A percentile compares a stretch with the other conserved stretches of the same genome.
Conservation (phyloP, 2,888 invertebrate species). For the Pyrrhia umbra region DNA sequence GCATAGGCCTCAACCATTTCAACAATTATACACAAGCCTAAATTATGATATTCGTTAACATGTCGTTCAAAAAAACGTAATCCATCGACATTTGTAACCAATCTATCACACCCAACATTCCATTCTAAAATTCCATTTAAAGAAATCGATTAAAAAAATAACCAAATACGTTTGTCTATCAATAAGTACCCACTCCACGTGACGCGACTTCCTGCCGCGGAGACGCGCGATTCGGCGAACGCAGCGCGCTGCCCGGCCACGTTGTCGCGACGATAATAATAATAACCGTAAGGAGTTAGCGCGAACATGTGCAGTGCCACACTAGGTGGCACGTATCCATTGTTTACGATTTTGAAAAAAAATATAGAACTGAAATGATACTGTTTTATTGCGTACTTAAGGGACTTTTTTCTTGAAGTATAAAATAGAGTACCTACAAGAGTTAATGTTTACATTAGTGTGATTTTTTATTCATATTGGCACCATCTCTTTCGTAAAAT, state of each 20-base stretch:
- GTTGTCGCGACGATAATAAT: slow-evolving; percentile 57
- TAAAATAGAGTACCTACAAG: too few species aligned
- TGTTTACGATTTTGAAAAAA: slow-evolving; percentile 11
- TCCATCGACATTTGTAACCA: slow-evolving; percentile 12
- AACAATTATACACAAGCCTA: background rate
- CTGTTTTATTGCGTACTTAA: background rate
- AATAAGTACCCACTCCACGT: slow-evolving; percentile 65
- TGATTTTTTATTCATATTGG: too few species aligned
- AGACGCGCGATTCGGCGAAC: slow-evolving; percentile 67
- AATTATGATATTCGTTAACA: background rate
- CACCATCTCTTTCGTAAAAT: too few species aligned
- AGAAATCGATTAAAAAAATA: slow-evolving; percentile 19
- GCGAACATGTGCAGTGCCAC: slow-evolving; percentile 55
- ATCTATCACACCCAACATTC: slow-evolving; percentile 31
- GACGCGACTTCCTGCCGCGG: slow-evolving; percentile 67
- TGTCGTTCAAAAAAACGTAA: background rate
- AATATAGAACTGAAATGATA: background rate
- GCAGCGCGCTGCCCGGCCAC: slow-evolving; percentile 30
- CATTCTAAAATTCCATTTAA: slow-evolving; percentile 40
- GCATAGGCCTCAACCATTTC: background rate
- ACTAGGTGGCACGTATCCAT: slow-evolving; percentile 46
- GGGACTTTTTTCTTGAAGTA: background rate
- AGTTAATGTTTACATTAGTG: too few species aligned
- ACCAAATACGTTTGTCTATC: slow-evolving; percentile 34
- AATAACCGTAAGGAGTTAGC: slow-evolving; percentile 61